phyloP scores from a whole-genome alignment of 92 coral and sea anemone species.

The Virgularia gustaviana region DNA sequence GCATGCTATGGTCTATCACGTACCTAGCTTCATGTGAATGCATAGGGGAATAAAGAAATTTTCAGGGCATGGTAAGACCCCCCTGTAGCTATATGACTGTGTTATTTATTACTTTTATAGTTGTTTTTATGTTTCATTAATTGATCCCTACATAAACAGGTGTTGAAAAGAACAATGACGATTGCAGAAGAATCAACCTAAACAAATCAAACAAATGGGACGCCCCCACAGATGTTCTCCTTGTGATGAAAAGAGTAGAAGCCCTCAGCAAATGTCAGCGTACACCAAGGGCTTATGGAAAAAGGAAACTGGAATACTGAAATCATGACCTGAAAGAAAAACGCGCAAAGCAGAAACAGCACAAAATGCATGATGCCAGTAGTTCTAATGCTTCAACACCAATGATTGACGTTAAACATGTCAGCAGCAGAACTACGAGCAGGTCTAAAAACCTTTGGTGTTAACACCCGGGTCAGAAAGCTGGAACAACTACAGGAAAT shows the following conservation, averaged over 20 bases:
- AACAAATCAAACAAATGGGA: constrained; percentile 29
- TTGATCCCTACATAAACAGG: too few species aligned
- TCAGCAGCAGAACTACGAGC: constrained; percentile 7
- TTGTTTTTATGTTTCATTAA: too few species aligned
- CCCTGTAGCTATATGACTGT: too few species aligned
- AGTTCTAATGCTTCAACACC: not conserved
- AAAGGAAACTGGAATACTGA: constrained; percentile 1
- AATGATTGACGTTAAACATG: constrained; percentile 1
- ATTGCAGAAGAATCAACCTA: constrained; percentile 7
- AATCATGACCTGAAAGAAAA: constrained; percentile 3
- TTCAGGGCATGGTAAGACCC: too few species aligned
- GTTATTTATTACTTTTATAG: too few species aligned
- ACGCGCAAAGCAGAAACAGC: constrained; percentile 17
- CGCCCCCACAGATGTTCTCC: constrained; percentile 8
- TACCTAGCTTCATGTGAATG: too few species aligned
- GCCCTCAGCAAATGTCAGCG: not conserved
- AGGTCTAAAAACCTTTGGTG: not conserved
- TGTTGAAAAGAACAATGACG: constrained; percentile 22
- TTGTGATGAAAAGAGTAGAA: constrained; percentile 18
- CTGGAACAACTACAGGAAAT: constrained; percentile 3
- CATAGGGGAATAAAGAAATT: too few species aligned
- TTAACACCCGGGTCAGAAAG: not conserved
- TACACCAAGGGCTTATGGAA: not conserved
- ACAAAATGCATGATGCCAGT: constrained; percentile 1
- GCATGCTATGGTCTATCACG: too few species aligned